phyloP scores from a whole-genome alignment of 2,797 vertebrate genomes.

The Lagocephalus sceleratus region DNA sequence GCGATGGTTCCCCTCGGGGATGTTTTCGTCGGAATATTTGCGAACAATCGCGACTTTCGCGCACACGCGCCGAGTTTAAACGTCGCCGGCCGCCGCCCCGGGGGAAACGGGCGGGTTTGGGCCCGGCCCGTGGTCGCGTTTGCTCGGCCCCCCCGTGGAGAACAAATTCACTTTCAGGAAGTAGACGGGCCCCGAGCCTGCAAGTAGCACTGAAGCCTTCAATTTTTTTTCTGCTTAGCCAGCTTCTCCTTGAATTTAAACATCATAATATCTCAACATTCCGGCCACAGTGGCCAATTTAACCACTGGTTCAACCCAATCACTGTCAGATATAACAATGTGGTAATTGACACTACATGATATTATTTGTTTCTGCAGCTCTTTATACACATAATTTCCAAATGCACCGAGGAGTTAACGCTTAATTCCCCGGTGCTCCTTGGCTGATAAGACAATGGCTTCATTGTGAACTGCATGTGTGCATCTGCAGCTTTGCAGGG shows the following conservation, averaged over 20 bases:
- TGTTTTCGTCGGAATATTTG: background rate
- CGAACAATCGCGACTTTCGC: background rate
- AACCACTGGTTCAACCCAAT: background rate
- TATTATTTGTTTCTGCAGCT: constrained; percentile 1
- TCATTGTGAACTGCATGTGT: no score
- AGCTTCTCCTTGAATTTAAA: constrained; percentile 11
- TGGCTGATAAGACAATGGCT: background rate
- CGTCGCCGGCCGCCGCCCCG: fast-evolving
- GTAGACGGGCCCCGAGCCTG: constrained; percentile 53
- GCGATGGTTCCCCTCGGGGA: constrained; percentile 5
- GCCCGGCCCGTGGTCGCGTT: background rate
- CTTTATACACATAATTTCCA: background rate
- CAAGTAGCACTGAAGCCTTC: constrained; percentile 29
- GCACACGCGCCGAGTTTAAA: fast-evolving
- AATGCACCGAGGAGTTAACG: background rate
- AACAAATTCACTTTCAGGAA: constrained; percentile 51
- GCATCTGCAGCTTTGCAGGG: no score
- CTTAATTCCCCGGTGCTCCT: background rate
- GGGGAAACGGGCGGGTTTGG: no score
- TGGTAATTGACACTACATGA: constrained; percentile 7
- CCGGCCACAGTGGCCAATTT: background rate
- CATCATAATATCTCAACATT: background rate
- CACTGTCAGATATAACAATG: background rate
- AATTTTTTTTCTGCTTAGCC: constrained; percentile 30
- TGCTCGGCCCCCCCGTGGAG: constrained; percentile 6